These are phyloP conservation scores for Andrena cerasifolii DNA, from an alignment of 1,140 invertebrate genomes.

Conservation along the genomic window DNA sequence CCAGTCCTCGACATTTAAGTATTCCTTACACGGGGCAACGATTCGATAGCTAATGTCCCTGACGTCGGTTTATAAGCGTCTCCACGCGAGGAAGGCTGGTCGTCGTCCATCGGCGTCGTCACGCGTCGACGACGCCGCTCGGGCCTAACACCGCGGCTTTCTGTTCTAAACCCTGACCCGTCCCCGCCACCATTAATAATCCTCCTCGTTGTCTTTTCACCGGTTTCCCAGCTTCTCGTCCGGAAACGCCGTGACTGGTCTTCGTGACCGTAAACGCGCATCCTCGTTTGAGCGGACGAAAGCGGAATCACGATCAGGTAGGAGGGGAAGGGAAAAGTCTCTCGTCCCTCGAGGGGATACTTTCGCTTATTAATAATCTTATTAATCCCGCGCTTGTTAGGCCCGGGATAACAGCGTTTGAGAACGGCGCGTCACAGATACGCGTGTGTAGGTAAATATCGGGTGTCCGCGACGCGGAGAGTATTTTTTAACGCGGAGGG, in stretches of 20 bases:
- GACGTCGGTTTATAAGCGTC: slow-evolving; percentile 48
- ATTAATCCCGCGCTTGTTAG: slow-evolving; percentile 23
- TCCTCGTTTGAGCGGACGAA: neutral
- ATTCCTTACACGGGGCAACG: slow-evolving; percentile 65
- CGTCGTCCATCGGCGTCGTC: slow-evolving; percentile 15
- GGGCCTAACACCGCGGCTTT: no score
- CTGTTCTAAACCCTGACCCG: slow-evolving; percentile 17
- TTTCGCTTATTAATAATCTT: slow-evolving; percentile 52
- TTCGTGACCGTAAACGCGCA: no score
- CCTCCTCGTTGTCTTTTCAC: slow-evolving; percentile 3
- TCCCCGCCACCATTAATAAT: slow-evolving; percentile 35
- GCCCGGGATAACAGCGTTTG: neutral
- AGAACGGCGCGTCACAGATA: slow-evolving; percentile 8
- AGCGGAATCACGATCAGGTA: slow-evolving; percentile 10
- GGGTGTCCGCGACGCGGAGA: neutral
- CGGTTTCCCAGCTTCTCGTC: neutral
- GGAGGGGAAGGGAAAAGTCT: neutral
- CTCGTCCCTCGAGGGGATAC: slow-evolving; percentile 7
- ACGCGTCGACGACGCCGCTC: slow-evolving; percentile 25
- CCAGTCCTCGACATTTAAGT: slow-evolving; percentile 65
- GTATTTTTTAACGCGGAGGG: slow-evolving; percentile 2
- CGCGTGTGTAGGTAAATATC: slow-evolving; percentile 36
- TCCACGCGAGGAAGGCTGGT: neutral
- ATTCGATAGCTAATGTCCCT: slow-evolving; percentile 67
- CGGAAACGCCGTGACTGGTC: neutral